Conservation (phyloP, 2,888 invertebrate species). For the Yponomeuta evonymella region DNA sequence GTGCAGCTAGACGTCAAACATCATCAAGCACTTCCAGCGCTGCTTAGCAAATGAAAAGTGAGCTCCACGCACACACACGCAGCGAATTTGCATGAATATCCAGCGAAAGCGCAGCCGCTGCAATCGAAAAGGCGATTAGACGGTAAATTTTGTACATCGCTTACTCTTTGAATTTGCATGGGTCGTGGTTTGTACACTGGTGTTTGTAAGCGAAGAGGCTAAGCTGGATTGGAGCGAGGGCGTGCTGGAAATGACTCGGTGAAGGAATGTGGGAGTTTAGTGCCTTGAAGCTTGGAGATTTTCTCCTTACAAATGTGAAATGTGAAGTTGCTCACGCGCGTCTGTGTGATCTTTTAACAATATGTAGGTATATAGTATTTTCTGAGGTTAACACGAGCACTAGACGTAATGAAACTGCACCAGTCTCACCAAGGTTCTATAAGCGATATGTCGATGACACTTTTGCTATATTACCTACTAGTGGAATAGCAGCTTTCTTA, state of each 20-base stretch:
- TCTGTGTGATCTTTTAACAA: too few relatives aligned
- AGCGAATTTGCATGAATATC: neutral
- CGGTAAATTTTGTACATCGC: neutral
- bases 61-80: constrained; percentile 8
- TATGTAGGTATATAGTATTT: too few relatives aligned
- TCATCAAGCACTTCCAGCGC: constrained; percentile 26
- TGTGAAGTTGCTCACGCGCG: too few relatives aligned
- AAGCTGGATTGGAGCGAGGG: constrained; percentile 33
- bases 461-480: too few relatives aligned
- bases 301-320: too few relatives aligned
- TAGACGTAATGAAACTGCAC: too few relatives aligned
- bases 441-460: too few relatives aligned
- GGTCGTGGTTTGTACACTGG: too few relatives aligned
- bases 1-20: neutral
- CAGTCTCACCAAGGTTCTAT: too few relatives aligned
- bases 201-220: neutral
- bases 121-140: neutral
- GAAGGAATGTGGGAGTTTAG: neutral
- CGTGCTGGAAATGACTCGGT: constrained; percentile 23
- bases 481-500: too few relatives aligned
- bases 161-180: constrained; percentile 18
- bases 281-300: too few relatives aligned
- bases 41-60: constrained; percentile 10
- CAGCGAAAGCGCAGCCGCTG: neutral
- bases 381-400: too few relatives aligned